Conservation (phyloP, 2,888 invertebrate genomes). For the Megamerina dolium region DNA sequence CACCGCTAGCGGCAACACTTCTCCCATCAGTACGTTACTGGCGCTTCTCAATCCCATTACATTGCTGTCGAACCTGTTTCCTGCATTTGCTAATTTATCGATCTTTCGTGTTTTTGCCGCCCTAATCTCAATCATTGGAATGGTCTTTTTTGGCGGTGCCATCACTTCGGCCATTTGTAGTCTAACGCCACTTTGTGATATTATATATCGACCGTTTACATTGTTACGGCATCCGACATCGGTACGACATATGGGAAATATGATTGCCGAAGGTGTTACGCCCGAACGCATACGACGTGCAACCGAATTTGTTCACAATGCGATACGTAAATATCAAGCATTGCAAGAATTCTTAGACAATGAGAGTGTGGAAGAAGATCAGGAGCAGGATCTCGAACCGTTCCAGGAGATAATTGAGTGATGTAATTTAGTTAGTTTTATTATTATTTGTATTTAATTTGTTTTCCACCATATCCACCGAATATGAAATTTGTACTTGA, state of each 20-base stretch:
- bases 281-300: conserved; percentile 54
- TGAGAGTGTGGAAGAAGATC: too few relatives aligned
- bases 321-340: conserved; percentile 53
- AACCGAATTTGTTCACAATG: conserved; percentile 52
- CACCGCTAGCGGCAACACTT: conserved; percentile 12
- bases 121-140: conserved; percentile 46
- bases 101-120: conserved; percentile 50
- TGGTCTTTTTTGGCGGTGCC: conserved; percentile 52
- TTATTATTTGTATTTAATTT: too few relatives aligned
- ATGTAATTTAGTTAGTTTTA: too few relatives aligned
- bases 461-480: too few relatives aligned
- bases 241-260: conserved; percentile 37
- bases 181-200: conserved; percentile 55
- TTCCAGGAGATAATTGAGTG: too few relatives aligned
- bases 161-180: conserved; percentile 55
- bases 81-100: conserved; percentile 37
- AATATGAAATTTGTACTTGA: too few relatives aligned
- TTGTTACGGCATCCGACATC: conserved; percentile 32
- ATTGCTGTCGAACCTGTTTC: conserved; percentile 32
- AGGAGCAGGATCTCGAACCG: too few relatives aligned
- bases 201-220: conserved; percentile 44
- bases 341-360: too few relatives aligned
- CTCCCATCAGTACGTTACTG: conserved; percentile 16
- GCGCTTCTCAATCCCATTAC: conserved; percentile 16
- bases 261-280: conserved; percentile 49